Evolutionary conservation across 2,113 vertebrate species (phyloP), one percentile per base, ranked within the genome.

Genomic region (Limanda limanda): DNA sequence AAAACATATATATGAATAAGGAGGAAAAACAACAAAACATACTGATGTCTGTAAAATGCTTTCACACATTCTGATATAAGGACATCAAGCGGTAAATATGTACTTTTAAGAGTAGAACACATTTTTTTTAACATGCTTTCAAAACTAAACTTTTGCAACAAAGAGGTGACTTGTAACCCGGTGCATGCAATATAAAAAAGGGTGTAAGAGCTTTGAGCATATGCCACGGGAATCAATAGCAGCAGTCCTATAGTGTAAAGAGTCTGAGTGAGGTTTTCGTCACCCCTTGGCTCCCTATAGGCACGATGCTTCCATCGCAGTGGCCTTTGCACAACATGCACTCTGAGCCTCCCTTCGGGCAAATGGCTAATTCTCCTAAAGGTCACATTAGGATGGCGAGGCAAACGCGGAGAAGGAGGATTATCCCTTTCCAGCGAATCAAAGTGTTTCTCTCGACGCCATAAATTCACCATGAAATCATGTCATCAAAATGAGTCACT

Each of bases 301-400:
- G 76, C 73, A 54, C 66, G 17, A 45, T 80, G 66, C 68, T 77
- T 75, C 73, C 77, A 61, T 81, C 74, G 21, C 52, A 56, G 71
- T 91, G 84, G 89, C 89, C 91, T 92, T 91, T 91, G 76, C 80
- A 78, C 70, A 83, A 82, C 76, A 81, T 27, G 76, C 8, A 40
- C 82, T 78, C 72, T 56, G 81, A 47, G 85, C 79, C 84, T 71
- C 60, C 60, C 6, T 59, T 57, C 31, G 24, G 24, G 82, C 71
- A 86, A 88, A 87, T 57, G 75, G 92, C 83, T 82, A 92, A 90
- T 86, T 79, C 79, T 89, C 79, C 79, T 62, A 90, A 92, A 93
- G 91, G 92, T 93, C 92, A 91, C 83, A 76, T 88, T 86, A 90
- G 78, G 83, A 91, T 80, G 78, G 74, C 42, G 64, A 82, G 68